Evolutionary conservation across 1,140 invertebrate species (phyloP).

Genomic region (Lucilia sericata): DNA sequence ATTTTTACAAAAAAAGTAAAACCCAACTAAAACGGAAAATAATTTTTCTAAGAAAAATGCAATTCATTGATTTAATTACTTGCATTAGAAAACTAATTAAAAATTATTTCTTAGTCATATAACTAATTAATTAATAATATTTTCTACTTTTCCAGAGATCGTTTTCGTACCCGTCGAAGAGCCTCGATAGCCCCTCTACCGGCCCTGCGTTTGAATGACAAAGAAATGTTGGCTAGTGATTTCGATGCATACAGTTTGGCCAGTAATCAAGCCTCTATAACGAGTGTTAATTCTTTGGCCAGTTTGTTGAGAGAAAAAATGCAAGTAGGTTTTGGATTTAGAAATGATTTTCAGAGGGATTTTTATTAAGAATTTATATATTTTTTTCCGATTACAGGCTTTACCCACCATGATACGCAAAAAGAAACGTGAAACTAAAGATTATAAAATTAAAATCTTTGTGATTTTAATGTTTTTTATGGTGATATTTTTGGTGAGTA

Average conservation of each 20-base stretch:
- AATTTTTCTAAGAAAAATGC: too few species aligned
- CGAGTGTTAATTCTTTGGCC: conserved; percentile 84
- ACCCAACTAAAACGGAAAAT: too few species aligned
- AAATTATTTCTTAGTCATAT: too few species aligned
- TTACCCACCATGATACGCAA: conserved; percentile 71
- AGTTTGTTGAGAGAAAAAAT: conserved; percentile 85
- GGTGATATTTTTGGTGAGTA: conserved; percentile 77
- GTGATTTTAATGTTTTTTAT: conserved; percentile 83
- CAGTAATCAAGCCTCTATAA: conserved; percentile 74
- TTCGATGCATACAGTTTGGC: conserved; percentile 65
- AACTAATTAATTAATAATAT: too few species aligned
- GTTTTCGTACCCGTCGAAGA: conserved; percentile 62
- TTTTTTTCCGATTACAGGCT: conserved; percentile 49
- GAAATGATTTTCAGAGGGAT: background rate
- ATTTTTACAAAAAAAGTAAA: too few species aligned
- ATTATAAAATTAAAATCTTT: conserved; percentile 83
- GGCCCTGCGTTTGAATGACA: conserved; percentile 62
- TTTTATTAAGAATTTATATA: conserved; percentile 10
- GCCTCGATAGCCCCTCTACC: conserved; percentile 65
- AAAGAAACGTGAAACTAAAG: conserved; percentile 74
- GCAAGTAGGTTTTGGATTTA: conserved; percentile 70
- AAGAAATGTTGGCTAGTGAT: conserved; percentile 66
- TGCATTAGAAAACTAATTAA: too few species aligned
- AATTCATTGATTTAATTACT: too few species aligned
- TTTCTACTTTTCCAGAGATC: conserved; percentile 54